Percentiles rank a stretch among this genome's conserved stretches.
These are phyloP conservation scores for Drosophila pseudoobscura DNA, from an alignment of 1,140 invertebrate species.

Conservation along the genomic window DNA sequence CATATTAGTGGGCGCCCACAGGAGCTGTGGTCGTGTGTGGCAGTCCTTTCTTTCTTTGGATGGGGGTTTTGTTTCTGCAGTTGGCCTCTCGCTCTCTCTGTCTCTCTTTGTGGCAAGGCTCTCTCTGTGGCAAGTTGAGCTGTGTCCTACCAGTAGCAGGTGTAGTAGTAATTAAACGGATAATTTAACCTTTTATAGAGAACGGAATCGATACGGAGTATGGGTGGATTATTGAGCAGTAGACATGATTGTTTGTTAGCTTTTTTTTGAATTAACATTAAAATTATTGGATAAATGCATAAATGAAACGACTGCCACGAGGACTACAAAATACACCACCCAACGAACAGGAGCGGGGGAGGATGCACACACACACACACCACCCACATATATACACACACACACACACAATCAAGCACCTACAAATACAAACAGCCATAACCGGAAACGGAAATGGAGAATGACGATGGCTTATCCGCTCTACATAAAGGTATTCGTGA, in stretches of 20 bases:
- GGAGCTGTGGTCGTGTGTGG: neutral
- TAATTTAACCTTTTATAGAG: conserved; percentile 81
- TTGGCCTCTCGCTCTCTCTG: conserved; percentile 14
- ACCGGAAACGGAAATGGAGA: conserved; percentile 8
- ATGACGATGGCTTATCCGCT: neutral
- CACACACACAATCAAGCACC: conserved; percentile 4
- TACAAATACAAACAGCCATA: conserved; percentile 1
- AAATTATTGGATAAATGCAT: conserved; percentile 7
- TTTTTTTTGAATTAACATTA: conserved; percentile 9
- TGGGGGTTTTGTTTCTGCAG: conserved; percentile 12
- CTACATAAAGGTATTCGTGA: conserved; percentile 76
- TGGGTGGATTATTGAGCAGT: conserved; percentile 53
- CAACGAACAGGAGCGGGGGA: conserved; percentile 32
- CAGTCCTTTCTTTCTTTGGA: conserved; percentile 1
- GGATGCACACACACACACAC: conserved; percentile 18
- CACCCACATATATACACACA: conserved; percentile 20
- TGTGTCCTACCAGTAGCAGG: conserved; percentile 72
- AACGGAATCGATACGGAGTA: conserved; percentile 39
- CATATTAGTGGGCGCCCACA: too few relatives aligned
- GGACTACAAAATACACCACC: conserved; percentile 38
- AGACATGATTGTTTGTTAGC: conserved; percentile 27
- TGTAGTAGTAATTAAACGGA: conserved; percentile 83
- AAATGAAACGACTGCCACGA: conserved; percentile 27
- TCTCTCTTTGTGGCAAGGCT: too few relatives aligned
- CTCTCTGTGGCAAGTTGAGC: conserved; percentile 2